Percentiles rank a stretch among this genome's conserved stretches.
Conservation (phyloP, 1,140 invertebrate genomes). For the Drosophila kanapiae region DNA sequence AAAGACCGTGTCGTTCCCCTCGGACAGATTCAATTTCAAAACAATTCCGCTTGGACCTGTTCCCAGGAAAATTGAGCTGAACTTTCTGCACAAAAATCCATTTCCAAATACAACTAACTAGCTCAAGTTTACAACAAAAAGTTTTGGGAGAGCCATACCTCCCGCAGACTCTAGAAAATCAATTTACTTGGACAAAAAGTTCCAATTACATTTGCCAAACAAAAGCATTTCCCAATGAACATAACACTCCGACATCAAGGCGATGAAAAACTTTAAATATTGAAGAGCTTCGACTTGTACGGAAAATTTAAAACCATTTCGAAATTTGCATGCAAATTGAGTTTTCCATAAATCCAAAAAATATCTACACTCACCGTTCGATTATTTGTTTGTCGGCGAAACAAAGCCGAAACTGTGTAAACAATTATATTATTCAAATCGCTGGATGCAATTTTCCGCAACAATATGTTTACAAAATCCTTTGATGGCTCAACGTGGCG, state of each 20-base stretch:
- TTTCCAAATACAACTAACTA: slow-evolving; percentile 11
- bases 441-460: slow-evolving; percentile 60
- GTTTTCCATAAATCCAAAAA: slow-evolving; percentile 22
- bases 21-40: slow-evolving; percentile 11
- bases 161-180: slow-evolving; percentile 10
- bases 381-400: slow-evolving; percentile 25
- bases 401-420: slow-evolving; percentile 40
- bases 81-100: slow-evolving; percentile 5
- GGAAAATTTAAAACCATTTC: slow-evolving; percentile 4
- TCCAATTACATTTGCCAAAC: slow-evolving; percentile 30
- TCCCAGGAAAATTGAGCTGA: slow-evolving; percentile 1
- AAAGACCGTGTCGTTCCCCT: background rate
- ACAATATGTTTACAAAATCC: slow-evolving; percentile 75
- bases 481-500: slow-evolving; percentile 65
- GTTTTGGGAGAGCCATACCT: slow-evolving; percentile 12
- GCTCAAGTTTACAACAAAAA: slow-evolving; percentile 40
- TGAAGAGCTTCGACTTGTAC: background rate
- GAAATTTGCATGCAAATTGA: slow-evolving; percentile 34
- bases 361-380: slow-evolving; percentile 27
- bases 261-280: slow-evolving; percentile 2
- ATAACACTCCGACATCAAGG: slow-evolving; percentile 3
- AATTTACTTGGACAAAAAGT: slow-evolving; percentile 32
- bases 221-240: slow-evolving; percentile 9
- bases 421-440: slow-evolving; percentile 47
- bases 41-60: slow-evolving; percentile 15